Evolutionary conservation across 2,888 invertebrate species (phyloP), one percentile per base, ranked within the genome.

Genomic region (Drosophila cyrtoloma): DNA sequence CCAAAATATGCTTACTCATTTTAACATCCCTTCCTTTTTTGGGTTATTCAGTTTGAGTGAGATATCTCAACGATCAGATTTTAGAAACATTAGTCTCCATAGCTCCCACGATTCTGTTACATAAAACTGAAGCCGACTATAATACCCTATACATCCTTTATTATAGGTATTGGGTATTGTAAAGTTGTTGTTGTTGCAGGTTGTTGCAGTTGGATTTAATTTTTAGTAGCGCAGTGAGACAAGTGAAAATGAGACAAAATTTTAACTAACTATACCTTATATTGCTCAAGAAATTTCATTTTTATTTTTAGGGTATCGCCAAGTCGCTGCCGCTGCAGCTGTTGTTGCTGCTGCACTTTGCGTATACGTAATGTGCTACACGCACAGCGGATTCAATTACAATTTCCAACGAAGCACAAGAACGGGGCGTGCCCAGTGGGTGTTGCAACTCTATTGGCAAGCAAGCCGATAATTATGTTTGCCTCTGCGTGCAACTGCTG

Each of bases 181-280:
- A 7, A 62, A 79, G 64, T 59, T 60, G 64, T 79, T 78, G 66
- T 66, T 68, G 71, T 71, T 69, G 76, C 67, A 65, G 50, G 70
- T 71, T 62, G 66, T 52, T 68, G 59, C 79, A 81, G 85, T 84
- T 84, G 88, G 81, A 87, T 75, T 86, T 85, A 82, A 88, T 89
- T 89, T 82, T 87, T 76, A 69, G 80, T 67, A 76, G 72, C 51
- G 75, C 59, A 39, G 35, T 71, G 77, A 52, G 53, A 42, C 71
- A 71, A 79, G 66, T 60, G 71, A 71, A 87, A 77, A 80, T 66
- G 90, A 71, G 90, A 81, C 89, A 90, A 86, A 88, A 86, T 86
- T 86, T 90, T 83, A 81, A 86, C 88, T 90, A 86, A 84, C 69
- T 86, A 81, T 60, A 67, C 52, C 57, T 67, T 66, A 63, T 75